Evolutionary conservation across 2,888 invertebrate genomes (phyloP), one percentile per base, ranked within the genome.

Genomic region (Apodemia zela): DNA sequence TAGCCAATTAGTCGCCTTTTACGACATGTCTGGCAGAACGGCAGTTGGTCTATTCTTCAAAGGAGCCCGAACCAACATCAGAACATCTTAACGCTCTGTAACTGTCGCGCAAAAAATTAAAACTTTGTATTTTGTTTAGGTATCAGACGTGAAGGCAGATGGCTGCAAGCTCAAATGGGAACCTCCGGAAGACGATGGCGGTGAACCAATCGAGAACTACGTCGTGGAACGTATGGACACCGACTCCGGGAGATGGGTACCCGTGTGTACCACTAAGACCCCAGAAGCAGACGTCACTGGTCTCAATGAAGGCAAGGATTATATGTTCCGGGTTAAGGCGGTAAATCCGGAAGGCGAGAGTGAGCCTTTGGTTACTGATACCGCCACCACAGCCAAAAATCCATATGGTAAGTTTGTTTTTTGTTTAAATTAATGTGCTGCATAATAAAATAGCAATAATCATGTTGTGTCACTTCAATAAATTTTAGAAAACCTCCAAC

Each of bases 321-420:
- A 99, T 85, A 94, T 97, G 89, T 99, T 99, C 94, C 94, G 99
- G 66, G 99, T 99, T 0, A 98, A 98, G 80, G 99, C 99, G 17
- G 96, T 98, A 45, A 99, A 99, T 79, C 94, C 96, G 25, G 98
- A 99, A 84, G 99, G 99, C 21, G 98, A 98, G 84, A 98, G 98
- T 0, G 99, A 99, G 75, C 99, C 99, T n/a, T 86, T 99, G 65
- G 97, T 97, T 63, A 98, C 98, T 0, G 97, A 97, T 35, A 93
- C 94, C 35, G 95, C 98, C n/a, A 97, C 95, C 0, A 95, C 97
- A 1, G 99, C 99, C 21, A 99, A 99, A 90, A 99, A 99, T 94
- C 99, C 99, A 65, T 99, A 96, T 83, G 96, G 96, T 95, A 73
- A 92, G 92, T 79, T 45, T 45, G n/a, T n/a, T n/a, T n/a, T n/a